phyloP scores from a whole-genome alignment of 1,140 invertebrate genomes.

The Cydia amplana region DNA sequence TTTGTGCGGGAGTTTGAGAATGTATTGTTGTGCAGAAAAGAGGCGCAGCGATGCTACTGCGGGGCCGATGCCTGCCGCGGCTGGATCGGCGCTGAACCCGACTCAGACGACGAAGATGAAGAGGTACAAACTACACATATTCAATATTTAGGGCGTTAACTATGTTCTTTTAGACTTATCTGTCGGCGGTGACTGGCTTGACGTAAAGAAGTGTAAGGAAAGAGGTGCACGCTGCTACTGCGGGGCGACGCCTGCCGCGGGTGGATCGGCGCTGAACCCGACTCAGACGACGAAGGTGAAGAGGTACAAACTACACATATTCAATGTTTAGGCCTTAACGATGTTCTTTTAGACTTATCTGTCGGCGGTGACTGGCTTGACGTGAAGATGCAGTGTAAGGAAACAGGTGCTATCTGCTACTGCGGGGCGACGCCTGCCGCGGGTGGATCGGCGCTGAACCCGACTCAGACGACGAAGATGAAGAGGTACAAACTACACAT shows the following conservation, averaged over 20 bases:
- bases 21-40: conserved; percentile 83
- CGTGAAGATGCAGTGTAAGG: too few relatives aligned
- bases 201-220: conserved; percentile 80
- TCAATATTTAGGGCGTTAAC: not conserved
- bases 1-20: not conserved
- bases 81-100: conserved; percentile 94
- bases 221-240: conserved; percentile 97
- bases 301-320: conserved; percentile 45
- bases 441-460: conserved; percentile 96
- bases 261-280: conserved; percentile 94
- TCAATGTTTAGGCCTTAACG: not conserved
- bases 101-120: conserved; percentile 83
- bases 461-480: conserved; percentile 84
- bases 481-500: conserved; percentile 48
- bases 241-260: conserved; percentile 93
- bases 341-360: too few relatives aligned
- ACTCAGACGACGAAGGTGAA: conserved; percentile 83
- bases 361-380: too few relatives aligned
- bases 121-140: conserved; percentile 46
- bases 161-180: too few relatives aligned
- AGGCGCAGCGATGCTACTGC: conserved; percentile 97
- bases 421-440: conserved; percentile 92
- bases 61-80: conserved; percentile 92
- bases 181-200: too few relatives aligned
- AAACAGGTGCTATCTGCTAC: conserved; percentile 92